Percentiles rank a stretch among this genome's conserved stretches.
phyloP scores from a whole-genome alignment of 2,797 vertebrate genomes.

The Pogonophryne albipinna region DNA sequence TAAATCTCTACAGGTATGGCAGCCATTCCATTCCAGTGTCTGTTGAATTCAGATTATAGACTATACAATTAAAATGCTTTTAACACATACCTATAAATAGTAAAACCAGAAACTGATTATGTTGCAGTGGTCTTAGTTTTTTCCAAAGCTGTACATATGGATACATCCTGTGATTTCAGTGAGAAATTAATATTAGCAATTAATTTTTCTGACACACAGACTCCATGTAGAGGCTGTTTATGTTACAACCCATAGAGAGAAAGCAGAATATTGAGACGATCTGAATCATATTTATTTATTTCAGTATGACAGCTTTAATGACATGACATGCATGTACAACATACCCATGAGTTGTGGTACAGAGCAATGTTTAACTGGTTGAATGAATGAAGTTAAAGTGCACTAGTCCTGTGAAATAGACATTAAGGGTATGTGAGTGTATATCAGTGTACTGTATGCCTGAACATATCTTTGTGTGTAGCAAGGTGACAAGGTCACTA shows the following conservation, averaged over 20 bases:
- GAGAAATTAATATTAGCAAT: too few relatives aligned
- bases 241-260: neutral
- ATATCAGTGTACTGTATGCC: constrained; percentile 15
- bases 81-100: too few relatives aligned
- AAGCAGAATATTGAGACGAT: neutral
- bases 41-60: too few relatives aligned
- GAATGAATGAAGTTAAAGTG: constrained; percentile 22
- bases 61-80: too few relatives aligned
- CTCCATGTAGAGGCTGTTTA: neutral
- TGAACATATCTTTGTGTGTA: constrained; percentile 30
- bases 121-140: too few relatives aligned
- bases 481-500: constrained; percentile 58
- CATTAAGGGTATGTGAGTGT: constrained; percentile 22
- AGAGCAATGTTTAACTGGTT: neutral
- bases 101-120: too few relatives aligned
- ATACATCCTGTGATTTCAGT: neutral
- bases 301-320: neutral
- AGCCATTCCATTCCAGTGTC: too few relatives aligned
- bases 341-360: neutral
- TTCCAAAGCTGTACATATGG: neutral
- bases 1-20: too few relatives aligned
- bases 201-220: too few relatives aligned
- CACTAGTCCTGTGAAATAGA: constrained; percentile 17
- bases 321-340: neutral
- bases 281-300: neutral